Percentiles rank a stretch among this genome's conserved stretches.
Evolutionary conservation across 2,888 invertebrate genomes (phyloP).

Genomic region (Electrophaes corylata): DNA sequence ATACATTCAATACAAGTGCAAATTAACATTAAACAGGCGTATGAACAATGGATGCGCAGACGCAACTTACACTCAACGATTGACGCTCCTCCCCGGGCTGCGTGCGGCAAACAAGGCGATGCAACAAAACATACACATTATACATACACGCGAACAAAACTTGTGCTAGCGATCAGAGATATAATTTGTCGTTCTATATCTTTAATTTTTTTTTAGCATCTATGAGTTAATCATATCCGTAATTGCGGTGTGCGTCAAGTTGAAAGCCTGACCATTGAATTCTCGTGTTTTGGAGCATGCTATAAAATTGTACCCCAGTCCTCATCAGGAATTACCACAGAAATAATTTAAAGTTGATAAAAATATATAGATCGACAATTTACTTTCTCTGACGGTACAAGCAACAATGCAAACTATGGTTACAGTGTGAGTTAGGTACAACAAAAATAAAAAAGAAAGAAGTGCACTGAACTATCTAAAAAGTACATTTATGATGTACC

Average conservation of each 20-base stretch:
- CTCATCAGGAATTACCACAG: background rate
- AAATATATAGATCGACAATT: conserved; percentile 14
- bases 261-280: too few relatives aligned
- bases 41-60: conserved; percentile 40
- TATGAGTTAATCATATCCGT: background rate
- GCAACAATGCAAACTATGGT: conserved; percentile 32
- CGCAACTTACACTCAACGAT: conserved; percentile 89
- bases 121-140: conserved; percentile 78
- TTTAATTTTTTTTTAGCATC: background rate
- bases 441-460: conserved; percentile 15
- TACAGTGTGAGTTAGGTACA: conserved; percentile 39
- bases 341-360: background rate
- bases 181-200: conserved; percentile 10
- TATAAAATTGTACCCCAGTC: too few relatives aligned
- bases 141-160: conserved; percentile 64
- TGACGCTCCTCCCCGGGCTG: conserved; percentile 88
- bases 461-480: background rate
- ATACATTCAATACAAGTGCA: conserved; percentile 19
- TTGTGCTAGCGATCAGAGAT: conserved; percentile 24
- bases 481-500: too few relatives aligned
- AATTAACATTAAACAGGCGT: conserved; percentile 33
- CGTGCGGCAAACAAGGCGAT: conserved; percentile 79
- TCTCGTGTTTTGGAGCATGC: too few relatives aligned
- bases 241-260: too few relatives aligned
- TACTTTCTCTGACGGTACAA: conserved; percentile 29